Evolutionary conservation across 2,113 vertebrate genomes (phyloP), one percentile per base, ranked within the genome.

Genomic region (Corythoichthys haematopterus): DNA sequence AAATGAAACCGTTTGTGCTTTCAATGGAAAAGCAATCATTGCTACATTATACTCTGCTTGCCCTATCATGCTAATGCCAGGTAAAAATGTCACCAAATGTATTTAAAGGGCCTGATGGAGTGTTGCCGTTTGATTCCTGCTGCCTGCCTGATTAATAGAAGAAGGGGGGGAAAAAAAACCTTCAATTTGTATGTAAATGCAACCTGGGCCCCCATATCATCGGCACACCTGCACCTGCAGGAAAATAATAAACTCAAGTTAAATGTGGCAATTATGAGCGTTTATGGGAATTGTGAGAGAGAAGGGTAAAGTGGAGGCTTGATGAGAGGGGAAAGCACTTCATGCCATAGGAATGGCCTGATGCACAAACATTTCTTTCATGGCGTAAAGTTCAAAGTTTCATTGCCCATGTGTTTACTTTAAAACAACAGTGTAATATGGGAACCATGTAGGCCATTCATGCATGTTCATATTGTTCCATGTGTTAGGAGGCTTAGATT

Each of bases 161-260:
- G 60, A 62, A 47, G 55, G 55, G 35, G 20, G n/a, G n/a, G 8
- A 28, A 43, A 61, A 20, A 97, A 88, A 97, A 95, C 95, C 96
- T 98, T 97, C 97, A 98, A 99, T 99, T 99, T 99, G 95, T 98
- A 98, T 99, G 97, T 98, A 98, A 99, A 99, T 98, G 94, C 93
- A 94, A 92, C 94, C 65, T 80, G 92, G 94, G 93, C 93, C 7
- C 94, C 96, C 95, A 92, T 97, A 98, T 98, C 96, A 93, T 96
- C 93, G 88, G 84, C 93, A 93, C 96, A 97, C 96, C 95, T 98
- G 96, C 95, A 94, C 93, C 93, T 93, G 90, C 93, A 93, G 91
- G 94, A 95, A 92, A 98, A 99, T 98, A 98, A 98, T 98, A 97
- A 97, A 98, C 95, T 94, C 92, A 93, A 93, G 95, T 95, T 96